These are phyloP conservation scores for Drosophila ohnishii DNA, from an alignment of 1,140 invertebrate genomes.

Conservation along the genomic window DNA sequence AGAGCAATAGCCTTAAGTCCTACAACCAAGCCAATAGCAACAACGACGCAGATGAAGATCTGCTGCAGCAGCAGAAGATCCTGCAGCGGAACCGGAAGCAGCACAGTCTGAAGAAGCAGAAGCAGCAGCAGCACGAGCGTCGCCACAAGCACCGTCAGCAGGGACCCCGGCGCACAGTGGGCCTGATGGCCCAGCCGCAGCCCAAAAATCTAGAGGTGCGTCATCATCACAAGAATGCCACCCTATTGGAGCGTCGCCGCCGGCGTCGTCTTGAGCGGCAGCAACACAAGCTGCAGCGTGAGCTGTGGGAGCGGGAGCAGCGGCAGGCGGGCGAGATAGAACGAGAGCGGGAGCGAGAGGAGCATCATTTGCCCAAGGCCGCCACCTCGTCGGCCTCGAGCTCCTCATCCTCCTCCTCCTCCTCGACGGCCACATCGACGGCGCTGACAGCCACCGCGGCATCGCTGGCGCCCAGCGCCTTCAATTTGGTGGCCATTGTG, in stretches of 20 bases:
- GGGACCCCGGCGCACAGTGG: constrained; percentile 15
- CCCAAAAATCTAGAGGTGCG: constrained; percentile 71
- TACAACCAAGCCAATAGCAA: constrained; percentile 58
- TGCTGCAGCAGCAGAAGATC: constrained; percentile 41
- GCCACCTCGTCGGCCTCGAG: constrained; percentile 69
- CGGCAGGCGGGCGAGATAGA: constrained; percentile 12
- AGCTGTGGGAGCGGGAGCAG: constrained; percentile 34
- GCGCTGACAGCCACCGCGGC: constrained; percentile 72
- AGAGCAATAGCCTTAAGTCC: constrained; percentile 65
- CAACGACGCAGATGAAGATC: constrained; percentile 42
- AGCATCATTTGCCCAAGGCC: constrained; percentile 62
- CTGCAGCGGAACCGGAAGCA: constrained; percentile 29
- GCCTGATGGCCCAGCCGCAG: constrained; percentile 60
- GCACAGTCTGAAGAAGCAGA: constrained; percentile 15
- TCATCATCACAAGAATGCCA: constrained; percentile 75
- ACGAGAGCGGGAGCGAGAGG: constrained; percentile 14
- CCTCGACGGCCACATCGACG: constrained; percentile 46
- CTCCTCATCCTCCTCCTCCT: constrained; percentile 57
- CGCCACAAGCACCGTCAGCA: constrained; percentile 5
- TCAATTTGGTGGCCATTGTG: constrained; percentile 75
- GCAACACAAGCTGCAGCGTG: constrained; percentile 42
- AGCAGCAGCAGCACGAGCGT: constrained; percentile 11
- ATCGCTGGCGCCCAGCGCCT: constrained; percentile 72
- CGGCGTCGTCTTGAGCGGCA: constrained; percentile 57
- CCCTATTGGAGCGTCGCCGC: constrained; percentile 47